These are phyloP conservation scores for Cepphus grylle DNA, from an alignment of 2,113 vertebrate species.

Conservation along the genomic window DNA sequence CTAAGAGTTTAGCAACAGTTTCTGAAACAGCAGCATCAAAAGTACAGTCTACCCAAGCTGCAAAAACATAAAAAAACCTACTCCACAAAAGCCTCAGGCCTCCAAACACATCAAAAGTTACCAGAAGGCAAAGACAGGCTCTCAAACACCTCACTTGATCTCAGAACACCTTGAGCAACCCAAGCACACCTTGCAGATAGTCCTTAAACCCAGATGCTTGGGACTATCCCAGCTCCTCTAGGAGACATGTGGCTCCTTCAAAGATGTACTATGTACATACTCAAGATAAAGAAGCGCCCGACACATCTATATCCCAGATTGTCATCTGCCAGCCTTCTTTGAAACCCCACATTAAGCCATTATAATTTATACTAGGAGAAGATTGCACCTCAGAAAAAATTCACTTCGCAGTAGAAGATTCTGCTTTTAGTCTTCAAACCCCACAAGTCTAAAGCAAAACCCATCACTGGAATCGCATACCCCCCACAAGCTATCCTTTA, in stretches of 20 bases:
- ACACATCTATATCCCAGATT: not conserved
- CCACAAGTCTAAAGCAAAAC: not conserved
- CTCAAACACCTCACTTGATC: not conserved
- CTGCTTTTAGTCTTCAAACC: not conserved
- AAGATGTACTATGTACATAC: not conserved
- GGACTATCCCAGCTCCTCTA: not conserved
- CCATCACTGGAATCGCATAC: not conserved
- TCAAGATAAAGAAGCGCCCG: rapidly evolving
- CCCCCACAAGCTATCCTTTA: not conserved
- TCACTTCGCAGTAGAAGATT: not conserved
- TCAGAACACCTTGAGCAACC: not conserved
- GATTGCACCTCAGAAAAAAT: not conserved
- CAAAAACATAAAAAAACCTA: not conserved
- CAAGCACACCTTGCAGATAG: not conserved
- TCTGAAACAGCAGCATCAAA: not conserved
- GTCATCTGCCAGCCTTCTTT: not conserved
- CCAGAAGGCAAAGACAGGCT: not conserved
- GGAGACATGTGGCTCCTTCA: not conserved
- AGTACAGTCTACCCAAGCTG: not conserved
- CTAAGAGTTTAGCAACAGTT: not conserved
- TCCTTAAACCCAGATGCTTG: not conserved
- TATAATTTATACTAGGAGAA: not conserved
- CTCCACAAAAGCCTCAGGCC: not conserved
- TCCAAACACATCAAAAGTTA: not conserved
- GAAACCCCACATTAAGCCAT: not conserved